Evolutionary conservation across 2,113 vertebrate species (phyloP).

Genomic region (Elaphurus davidianus): DNA sequence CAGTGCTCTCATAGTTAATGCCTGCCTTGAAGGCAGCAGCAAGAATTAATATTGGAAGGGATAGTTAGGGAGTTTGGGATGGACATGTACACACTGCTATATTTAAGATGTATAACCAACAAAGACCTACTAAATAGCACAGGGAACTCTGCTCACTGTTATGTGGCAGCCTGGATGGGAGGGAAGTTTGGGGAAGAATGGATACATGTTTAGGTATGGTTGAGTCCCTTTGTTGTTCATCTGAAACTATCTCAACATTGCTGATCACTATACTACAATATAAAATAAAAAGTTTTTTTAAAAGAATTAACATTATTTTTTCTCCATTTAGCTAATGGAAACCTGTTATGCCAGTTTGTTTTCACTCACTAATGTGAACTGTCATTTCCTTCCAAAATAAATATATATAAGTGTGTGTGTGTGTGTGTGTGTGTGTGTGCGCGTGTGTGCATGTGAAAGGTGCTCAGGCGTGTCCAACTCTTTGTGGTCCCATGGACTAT

Average conservation of each 20-base stretch:
- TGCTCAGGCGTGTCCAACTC: not conserved
- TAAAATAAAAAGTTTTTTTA: not conserved
- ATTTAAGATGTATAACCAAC: not conserved
- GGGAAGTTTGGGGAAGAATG: not conserved
- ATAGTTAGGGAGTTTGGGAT: not conserved
- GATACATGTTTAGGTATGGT: not conserved
- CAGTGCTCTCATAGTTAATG: not conserved
- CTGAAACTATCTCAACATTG: not conserved
- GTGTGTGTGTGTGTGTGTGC: not conserved
- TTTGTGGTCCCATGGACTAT: not conserved
- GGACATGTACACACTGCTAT: not conserved
- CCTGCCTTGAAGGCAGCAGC: not conserved
- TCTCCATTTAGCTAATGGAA: not conserved
- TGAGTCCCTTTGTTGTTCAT: not conserved
- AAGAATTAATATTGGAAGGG: not conserved
- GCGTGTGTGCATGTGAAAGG: rapidly evolving
- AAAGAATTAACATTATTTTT: not conserved
- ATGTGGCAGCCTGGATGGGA: not conserved
- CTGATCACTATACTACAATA: not conserved
- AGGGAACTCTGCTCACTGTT: not conserved
- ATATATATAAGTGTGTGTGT: not conserved
- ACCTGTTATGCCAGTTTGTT: not conserved
- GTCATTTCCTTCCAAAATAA: not conserved
- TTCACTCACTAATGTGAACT: not conserved
- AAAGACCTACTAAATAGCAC: not conserved